phyloP scores from a whole-genome alignment of 53 echinoderm and acorn worm genomes.

The Paelopatides confundens region DNA sequence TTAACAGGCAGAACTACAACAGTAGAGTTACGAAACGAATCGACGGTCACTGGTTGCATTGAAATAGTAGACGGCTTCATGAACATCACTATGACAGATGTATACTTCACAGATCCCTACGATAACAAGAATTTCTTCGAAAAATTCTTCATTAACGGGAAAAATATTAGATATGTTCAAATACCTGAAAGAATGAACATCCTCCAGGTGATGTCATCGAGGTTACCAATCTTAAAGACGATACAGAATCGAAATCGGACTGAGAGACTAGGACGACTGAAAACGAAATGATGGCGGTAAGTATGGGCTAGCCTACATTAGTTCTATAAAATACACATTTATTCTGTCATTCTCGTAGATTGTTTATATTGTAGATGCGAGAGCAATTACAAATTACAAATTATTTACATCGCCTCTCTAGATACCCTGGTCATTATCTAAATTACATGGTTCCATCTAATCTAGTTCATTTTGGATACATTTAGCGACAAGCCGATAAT shows the following conservation, averaged over 20 bases:
- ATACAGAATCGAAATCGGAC: neutral
- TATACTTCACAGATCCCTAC: constrained; percentile 64
- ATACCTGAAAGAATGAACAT: constrained; percentile 90
- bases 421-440: too few relatives aligned
- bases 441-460: too few relatives aligned
- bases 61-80: constrained; percentile 92
- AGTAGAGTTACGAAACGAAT: constrained; percentile 91
- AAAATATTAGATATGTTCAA: constrained; percentile 83
- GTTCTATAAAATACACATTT: too few relatives aligned
- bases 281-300: too few relatives aligned
- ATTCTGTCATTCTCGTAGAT: too few relatives aligned
- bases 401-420: too few relatives aligned
- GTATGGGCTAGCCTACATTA: too few relatives aligned
- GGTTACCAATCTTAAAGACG: constrained; percentile 26
- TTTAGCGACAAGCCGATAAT: too few relatives aligned
- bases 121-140: constrained; percentile 63
- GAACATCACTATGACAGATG: constrained; percentile 86
- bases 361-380: too few relatives aligned
- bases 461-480: too few relatives aligned
- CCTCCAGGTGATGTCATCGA: constrained; percentile 66
- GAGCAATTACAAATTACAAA: too few relatives aligned
- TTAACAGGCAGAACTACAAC: constrained; percentile 75
- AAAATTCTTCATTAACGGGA: constrained; percentile 82
- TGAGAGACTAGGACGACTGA: too few relatives aligned
- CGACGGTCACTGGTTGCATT: constrained; percentile 69